Percentiles rank a stretch among this genome's conserved stretches.
phyloP scores from a whole-genome alignment of 2,113 vertebrate species.

The Corythornis cristatus region DNA sequence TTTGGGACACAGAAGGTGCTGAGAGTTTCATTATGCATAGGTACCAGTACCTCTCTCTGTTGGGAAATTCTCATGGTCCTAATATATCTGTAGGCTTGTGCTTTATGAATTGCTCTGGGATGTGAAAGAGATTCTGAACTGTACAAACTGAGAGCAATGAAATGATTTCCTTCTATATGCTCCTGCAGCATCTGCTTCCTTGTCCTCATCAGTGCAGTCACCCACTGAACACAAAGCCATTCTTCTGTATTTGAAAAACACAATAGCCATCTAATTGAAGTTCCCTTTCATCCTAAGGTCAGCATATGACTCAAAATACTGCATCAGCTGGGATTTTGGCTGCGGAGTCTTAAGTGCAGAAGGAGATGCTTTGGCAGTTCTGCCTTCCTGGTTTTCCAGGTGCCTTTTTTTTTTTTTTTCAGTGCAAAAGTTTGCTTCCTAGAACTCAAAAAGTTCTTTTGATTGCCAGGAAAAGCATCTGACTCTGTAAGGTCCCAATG shows the following conservation, averaged over 20 bases:
- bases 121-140: neutral
- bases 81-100: neutral
- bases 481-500: neutral
- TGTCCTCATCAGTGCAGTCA: conserved; percentile 25
- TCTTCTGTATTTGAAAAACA: conserved; percentile 48
- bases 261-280: conserved; percentile 20
- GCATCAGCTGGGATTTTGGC: neutral
- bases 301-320: conserved; percentile 19
- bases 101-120: neutral
- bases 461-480: neutral
- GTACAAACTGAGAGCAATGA: neutral
- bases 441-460: neutral
- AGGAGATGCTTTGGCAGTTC: neutral
- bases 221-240: conserved; percentile 29
- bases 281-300: conserved; percentile 11
- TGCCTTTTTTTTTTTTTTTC: neutral
- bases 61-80: neutral
- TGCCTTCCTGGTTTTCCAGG: neutral
- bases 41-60: neutral
- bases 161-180: neutral
- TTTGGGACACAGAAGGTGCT: conserved; percentile 38
- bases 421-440: neutral
- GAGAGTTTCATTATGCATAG: neutral
- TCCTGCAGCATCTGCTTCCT: conserved; percentile 45
- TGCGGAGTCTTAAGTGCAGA: neutral